phyloP scores from a whole-genome alignment of 2,888 invertebrate species.

The Argyra leucocephala region DNA sequence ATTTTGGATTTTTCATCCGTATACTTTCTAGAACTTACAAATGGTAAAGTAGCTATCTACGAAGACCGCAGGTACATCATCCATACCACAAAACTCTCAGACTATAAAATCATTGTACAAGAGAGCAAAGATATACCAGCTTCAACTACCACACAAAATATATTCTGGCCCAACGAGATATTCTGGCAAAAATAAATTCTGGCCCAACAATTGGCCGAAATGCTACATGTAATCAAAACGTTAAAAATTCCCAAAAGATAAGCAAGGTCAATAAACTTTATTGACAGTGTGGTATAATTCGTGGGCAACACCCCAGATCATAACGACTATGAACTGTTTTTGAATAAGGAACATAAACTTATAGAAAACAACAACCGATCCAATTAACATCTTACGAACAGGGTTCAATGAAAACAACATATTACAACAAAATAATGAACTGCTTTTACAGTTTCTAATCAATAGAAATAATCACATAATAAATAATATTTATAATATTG shows the following conservation, averaged over 20 bases:
- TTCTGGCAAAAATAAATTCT: constrained; percentile 7
- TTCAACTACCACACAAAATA: not conserved
- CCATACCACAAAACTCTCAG: not conserved
- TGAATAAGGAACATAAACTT: constrained; percentile 7
- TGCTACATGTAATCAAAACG: not conserved
- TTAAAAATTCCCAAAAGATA: constrained; percentile 11
- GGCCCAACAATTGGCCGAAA: constrained; percentile 9
- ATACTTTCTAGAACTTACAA: not conserved
- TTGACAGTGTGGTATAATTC: not conserved
- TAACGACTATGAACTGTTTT: not conserved
- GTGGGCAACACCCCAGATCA: not conserved
- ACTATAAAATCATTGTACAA: not conserved
- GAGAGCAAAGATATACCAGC: not conserved
- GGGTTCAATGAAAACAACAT: too few relatives aligned
- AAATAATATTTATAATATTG: constrained; percentile 9
- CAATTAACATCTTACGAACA: not conserved
- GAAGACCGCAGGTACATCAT: not conserved
- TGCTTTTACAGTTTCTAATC: not conserved
- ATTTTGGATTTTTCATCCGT: not conserved
- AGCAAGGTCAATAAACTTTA: constrained; percentile 9
- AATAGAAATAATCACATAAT: constrained; percentile 12
- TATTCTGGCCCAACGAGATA: too few relatives aligned
- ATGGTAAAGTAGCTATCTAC: not conserved
- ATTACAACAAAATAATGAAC: not conserved
- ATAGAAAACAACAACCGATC: constrained; percentile 9